A percentile compares a stretch with the other conserved stretches of the same genome.
Evolutionary conservation across 2,888 invertebrate species (phyloP).

Genomic region (Leptinotarsa rubiginosa): DNA sequence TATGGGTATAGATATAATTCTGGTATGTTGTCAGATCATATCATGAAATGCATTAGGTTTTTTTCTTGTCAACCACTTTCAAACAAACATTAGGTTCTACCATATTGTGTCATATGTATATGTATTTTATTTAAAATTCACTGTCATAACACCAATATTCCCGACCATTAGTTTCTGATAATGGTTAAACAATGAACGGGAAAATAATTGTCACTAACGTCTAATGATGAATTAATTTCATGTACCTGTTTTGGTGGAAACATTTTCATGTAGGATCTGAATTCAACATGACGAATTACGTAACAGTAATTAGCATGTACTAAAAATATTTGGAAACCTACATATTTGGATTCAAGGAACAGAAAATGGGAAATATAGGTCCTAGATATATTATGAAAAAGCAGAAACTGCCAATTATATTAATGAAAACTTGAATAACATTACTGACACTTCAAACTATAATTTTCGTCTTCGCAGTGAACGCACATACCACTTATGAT

Average conservation of each 20-base stretch:
- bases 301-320: too few relatives aligned
- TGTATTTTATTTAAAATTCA: constrained; percentile 1
- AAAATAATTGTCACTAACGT: not conserved
- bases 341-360: too few relatives aligned
- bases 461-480: too few relatives aligned
- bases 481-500: too few relatives aligned
- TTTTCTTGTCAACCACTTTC: too few relatives aligned
- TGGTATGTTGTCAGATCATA: constrained; percentile 10
- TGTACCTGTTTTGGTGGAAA: not conserved
- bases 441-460: too few relatives aligned
- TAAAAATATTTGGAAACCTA: too few relatives aligned
- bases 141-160: constrained; percentile 1
- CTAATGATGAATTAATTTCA: not conserved
- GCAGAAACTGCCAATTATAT: too few relatives aligned
- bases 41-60: constrained; percentile 9
- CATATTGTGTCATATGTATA: not conserved
- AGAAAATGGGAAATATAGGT: too few relatives aligned
- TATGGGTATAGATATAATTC: not conserved
- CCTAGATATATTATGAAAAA: too few relatives aligned
- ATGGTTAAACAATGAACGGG: not conserved
- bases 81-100: constrained; percentile 1
- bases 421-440: too few relatives aligned
- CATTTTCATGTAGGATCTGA: not conserved
- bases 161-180: constrained; percentile 8
- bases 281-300: not conserved